These are phyloP conservation scores for Saccopteryx leptura DNA, from an alignment of 2,113 vertebrate genomes.

Conservation along the genomic window DNA sequence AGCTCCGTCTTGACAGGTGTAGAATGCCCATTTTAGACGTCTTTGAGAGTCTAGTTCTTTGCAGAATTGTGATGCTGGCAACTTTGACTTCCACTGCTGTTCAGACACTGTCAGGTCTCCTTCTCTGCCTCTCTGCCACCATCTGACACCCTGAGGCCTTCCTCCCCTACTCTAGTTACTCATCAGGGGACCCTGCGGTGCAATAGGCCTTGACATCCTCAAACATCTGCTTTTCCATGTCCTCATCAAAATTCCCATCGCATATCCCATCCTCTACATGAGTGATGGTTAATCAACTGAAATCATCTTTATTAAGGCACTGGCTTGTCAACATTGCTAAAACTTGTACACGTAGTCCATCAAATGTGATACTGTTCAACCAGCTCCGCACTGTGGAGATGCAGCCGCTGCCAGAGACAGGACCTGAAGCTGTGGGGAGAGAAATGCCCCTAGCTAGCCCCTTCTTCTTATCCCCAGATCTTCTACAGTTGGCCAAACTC, in stretches of 20 bases:
- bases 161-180: background rate
- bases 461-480: background rate
- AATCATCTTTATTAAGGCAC: slow-evolving; percentile 23
- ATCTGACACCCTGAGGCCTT: background rate
- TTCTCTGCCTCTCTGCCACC: background rate
- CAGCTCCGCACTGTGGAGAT: background rate
- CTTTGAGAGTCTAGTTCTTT: slow-evolving; percentile 20
- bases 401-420: background rate
- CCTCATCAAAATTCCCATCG: slow-evolving; percentile 54
- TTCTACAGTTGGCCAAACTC: background rate
- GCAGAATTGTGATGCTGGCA: background rate
- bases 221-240: background rate
- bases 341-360: background rate
- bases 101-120: background rate
- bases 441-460: too few species aligned
- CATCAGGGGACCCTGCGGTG: background rate
- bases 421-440: background rate
- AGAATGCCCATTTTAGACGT: background rate
- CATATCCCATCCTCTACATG: background rate
- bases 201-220: background rate
- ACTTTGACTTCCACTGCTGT: background rate
- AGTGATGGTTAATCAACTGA: slow-evolving; percentile 15
- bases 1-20: background rate
- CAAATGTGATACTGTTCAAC: background rate
- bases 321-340: background rate